Percentiles rank a stretch among this genome's conserved stretches.
These are phyloP conservation scores for Idaea straminata DNA, from an alignment of 2,888 invertebrate genomes.

Conservation along the genomic window DNA sequence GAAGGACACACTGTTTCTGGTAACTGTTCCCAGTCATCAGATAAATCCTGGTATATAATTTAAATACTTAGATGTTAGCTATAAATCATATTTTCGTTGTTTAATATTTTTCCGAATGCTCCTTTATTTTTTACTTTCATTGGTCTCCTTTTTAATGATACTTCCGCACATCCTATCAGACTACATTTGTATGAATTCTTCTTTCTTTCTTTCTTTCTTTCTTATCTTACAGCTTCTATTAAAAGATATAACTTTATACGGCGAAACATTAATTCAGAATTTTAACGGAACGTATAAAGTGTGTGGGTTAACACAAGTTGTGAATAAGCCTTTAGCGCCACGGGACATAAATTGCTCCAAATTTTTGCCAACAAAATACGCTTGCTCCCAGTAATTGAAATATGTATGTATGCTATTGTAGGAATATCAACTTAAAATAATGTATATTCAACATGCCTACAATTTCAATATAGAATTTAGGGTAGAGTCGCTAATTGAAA, in stretches of 20 bases:
- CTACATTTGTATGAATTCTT: background rate
- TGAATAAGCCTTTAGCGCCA: slow-evolving; percentile 50
- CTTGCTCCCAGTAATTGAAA: background rate
- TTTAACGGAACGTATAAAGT: background rate
- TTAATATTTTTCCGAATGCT: no score
- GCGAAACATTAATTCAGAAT: background rate
- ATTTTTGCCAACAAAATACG: slow-evolving; percentile 36
- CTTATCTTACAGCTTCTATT: background rate
- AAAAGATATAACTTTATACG: background rate
- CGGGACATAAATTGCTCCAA: slow-evolving; percentile 67
- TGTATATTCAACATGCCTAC: background rate
- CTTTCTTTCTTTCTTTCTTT: background rate
- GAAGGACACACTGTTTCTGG: no score
- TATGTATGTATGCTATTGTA: slow-evolving; percentile 1
- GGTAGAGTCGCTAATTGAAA: background rate
- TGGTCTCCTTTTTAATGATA: background rate
- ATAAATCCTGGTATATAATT: no score
- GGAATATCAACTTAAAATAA: slow-evolving; percentile 5
- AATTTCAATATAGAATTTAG: background rate
- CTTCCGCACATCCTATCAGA: background rate
- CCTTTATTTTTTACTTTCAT: no score
- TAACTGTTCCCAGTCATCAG: no score
- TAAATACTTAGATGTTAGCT: no score
- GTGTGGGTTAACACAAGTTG: slow-evolving; percentile 11
- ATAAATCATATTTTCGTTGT: no score